Base-by-base conservation (phyloP, 2,113 vertebrate species). In the Atherinomorus stipes region DNA sequence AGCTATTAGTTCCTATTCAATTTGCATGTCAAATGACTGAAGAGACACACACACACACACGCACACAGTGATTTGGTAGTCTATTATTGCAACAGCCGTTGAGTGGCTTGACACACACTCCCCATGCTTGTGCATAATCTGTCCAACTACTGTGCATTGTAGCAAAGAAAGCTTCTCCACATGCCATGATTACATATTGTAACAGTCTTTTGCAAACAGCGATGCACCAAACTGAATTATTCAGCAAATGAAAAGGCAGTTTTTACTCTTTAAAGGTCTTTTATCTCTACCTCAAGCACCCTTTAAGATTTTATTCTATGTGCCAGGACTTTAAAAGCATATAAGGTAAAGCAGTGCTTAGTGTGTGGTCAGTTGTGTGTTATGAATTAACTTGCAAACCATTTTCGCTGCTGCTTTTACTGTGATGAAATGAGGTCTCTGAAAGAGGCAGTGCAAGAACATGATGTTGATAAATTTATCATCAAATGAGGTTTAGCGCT, bases 1-100 rank as follows among this genome's bases (percentile, higher is more conserved):
- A 50, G 71, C 85, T 78, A 84, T 89, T 82, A 78, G 72, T 86
- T 83, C 77, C 78, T 85, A 91, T 89, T 92, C 80, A 85, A 89
- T 92, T 87, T 91, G 80, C 77, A 85, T 90, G 82, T 88, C 60
- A 84, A 85, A 87, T 91, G 80, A 86, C 73, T 86, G 60, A 75
- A 38, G 69, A 74, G 66, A 76, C 12, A 2, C 45, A 5, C 71
- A 44, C 50, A 38, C 26, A 40, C 11, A 0, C 12, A 34, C 7
- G 22, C 56, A 13, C 26, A 37, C 64, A n/a, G n/a, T 47, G 37
- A 78, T 79, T 85, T 84, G 45, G 62, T 58, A 82, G 70, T 82
- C 83, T 83, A 83, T 80, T 84, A 86, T 81, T 72, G 62, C 78
- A 84, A 71, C 80, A 38, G 44, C 63, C 51, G 80, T 84, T 71